Evolutionary conservation across 1,140 invertebrate genomes (phyloP).

Genomic region (Epicauta chinensis): DNA sequence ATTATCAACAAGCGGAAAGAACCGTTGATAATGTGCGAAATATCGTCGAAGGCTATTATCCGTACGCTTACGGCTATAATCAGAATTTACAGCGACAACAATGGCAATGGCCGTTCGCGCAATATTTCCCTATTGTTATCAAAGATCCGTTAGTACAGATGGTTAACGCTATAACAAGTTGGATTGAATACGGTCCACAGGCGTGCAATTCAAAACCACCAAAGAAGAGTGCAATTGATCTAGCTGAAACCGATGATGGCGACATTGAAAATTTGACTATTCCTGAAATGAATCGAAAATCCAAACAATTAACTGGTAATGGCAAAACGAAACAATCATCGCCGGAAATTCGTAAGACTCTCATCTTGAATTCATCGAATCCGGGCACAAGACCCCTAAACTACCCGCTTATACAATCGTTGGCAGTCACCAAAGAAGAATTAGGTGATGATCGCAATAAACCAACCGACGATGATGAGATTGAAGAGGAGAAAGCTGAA

Average conservation of each 20-base stretch:
- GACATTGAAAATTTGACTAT: conserved; percentile 30
- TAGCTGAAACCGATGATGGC: conserved; percentile 1
- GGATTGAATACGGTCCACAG: conserved; percentile 52
- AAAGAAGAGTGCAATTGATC: conserved; percentile 3
- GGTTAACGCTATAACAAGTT: conserved; percentile 46
- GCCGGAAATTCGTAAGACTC: conserved; percentile 2
- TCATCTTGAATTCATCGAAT: background rate
- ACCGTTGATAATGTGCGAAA: conserved; percentile 26
- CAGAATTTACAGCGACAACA: conserved; percentile 19
- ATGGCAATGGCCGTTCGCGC: conserved; percentile 43
- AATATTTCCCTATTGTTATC: conserved; percentile 50
- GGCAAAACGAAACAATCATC: background rate
- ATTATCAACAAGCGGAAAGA: conserved; percentile 9
- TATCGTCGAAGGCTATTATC: conserved; percentile 16
- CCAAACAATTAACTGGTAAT: conserved; percentile 2
- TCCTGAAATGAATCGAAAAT: conserved; percentile 11
- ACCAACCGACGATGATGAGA: conserved; percentile 12
- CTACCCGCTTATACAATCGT: conserved; percentile 1
- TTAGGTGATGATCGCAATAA: conserved; percentile 18
- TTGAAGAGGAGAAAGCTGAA: conserved; percentile 24
- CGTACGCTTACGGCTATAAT: background rate
- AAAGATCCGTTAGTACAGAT: conserved; percentile 50
- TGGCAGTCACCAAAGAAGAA: conserved; percentile 1
- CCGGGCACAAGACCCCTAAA: background rate
- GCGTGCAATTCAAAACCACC: conserved; percentile 19